Evolutionary conservation across 2,797 vertebrate species (phyloP), one percentile per base, ranked within the genome.

Genomic region (Phaenicophaeus curvirostris): DNA sequence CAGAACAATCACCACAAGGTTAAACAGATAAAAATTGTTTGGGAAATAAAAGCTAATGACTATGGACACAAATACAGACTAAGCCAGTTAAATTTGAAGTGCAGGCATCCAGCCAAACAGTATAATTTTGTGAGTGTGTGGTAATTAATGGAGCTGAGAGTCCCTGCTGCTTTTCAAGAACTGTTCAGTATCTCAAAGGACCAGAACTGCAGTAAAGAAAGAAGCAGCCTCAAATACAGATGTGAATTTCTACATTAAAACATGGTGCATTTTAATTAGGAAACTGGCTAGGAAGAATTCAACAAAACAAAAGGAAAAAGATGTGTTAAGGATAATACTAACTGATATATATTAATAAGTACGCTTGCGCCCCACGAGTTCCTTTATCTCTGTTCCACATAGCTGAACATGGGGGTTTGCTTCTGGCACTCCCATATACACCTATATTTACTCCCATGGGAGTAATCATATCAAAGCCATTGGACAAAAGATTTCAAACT

Each of bases 11-110:
- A 87, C 74, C 76, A 69, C 61, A 46, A 89, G 82, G 79, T 94
- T 96, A 96, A 95, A 91, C 85, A 91, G 80, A 73, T 82, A 73
- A 90, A 85, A 91, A 78, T n/a, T 67, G 41, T 82, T 94, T 82
- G 87, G 80, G 88, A 95, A 93, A 83, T 88, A 77, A 82, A 91
- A 89, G 67, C 85, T 93, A 79, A 91, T 21, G 71, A 28, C 83
- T 79, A 28, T 9, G 35, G 82, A 88, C 71, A 94, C 37, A 86
- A 88, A 94, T 39, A 93, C 15, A 90, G 71, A 30, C 66, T 27
- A 41, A 94, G 63, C 21, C 69, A 84, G 69, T 84, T 81, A 84
- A 67, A 94, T 89, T 0, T 89, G 87, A 89, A 73, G 66, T 30
- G 13, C 0, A 61, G 91, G 90, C 80, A 90, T 6, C 15, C 59